Percentiles rank a stretch among this genome's conserved stretches.
phyloP scores from a whole-genome alignment of 2,113 vertebrate species.

The Macrotus californicus region DNA sequence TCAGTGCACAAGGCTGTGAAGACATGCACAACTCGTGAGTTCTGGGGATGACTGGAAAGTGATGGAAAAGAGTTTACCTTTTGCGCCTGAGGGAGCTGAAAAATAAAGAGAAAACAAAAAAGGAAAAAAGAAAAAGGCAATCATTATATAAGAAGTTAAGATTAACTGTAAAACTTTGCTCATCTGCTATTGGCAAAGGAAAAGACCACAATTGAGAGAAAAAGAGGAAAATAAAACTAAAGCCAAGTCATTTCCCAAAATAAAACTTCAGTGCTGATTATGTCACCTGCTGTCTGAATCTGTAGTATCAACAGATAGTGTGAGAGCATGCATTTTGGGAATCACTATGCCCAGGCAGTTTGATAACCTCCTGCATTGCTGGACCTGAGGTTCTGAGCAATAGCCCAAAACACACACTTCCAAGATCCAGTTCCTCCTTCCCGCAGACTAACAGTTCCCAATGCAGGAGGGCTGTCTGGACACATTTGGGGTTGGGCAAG shows the following conservation, averaged over 20 bases:
- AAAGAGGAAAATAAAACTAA: constrained; percentile 25
- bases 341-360: constrained; percentile 12
- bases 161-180: constrained; percentile 55
- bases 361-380: not conserved
- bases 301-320: not conserved
- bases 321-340: constrained; percentile 2
- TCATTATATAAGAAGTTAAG: constrained; percentile 75
- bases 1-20: constrained; percentile 65
- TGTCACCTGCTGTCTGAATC: not conserved
- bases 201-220: constrained; percentile 42
- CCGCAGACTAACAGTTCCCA: not conserved
- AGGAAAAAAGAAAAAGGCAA: constrained; percentile 77
- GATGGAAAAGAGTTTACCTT: constrained; percentile 89
- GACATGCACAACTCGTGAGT: constrained; percentile 73
- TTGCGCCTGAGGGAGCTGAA: constrained; percentile 96
- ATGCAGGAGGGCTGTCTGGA: not conserved
- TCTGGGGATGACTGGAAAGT: constrained; percentile 75
- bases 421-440: constrained; percentile 50
- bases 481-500: not conserved
- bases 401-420: not conserved
- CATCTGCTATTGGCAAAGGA: constrained; percentile 36
- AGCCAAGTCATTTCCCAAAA: constrained; percentile 46
- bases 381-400: not conserved
- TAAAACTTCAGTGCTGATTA: not conserved
- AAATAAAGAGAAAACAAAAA: constrained; percentile 69